These are phyloP conservation scores for Thalassoma bifasciatum DNA, from an alignment of 2,113 vertebrate genomes.

Conservation along the genomic window DNA sequence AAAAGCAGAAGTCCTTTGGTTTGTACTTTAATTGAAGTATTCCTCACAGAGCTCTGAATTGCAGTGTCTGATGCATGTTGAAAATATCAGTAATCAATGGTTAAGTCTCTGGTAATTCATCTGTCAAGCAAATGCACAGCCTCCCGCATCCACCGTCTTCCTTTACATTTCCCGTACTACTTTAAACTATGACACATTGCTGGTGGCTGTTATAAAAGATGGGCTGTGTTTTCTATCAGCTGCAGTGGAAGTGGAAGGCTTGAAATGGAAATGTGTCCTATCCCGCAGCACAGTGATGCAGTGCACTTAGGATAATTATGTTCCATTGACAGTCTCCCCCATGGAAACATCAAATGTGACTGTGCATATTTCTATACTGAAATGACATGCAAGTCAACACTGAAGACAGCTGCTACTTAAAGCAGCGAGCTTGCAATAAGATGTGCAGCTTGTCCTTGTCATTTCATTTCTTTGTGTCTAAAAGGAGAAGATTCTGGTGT, in stretches of 20 bases:
- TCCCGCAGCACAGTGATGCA: constrained; percentile 56
- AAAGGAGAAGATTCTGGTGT: neutral
- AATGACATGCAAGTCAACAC: neutral
- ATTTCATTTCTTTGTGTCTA: neutral
- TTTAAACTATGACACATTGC: constrained; percentile 29
- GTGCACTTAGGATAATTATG: constrained; percentile 64
- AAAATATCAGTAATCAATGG: neutral
- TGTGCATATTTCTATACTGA: constrained; percentile 22
- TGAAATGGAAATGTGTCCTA: constrained; percentile 43
- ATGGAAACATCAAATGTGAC: constrained; percentile 51
- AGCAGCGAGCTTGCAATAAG: neutral
- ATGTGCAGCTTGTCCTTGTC: neutral
- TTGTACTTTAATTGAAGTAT: neutral
- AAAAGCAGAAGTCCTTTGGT: neutral
- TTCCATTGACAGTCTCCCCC: constrained; percentile 37
- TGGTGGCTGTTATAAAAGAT: constrained; percentile 13
- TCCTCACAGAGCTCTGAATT: neutral
- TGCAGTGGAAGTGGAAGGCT: constrained; percentile 35
- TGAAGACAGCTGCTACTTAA: neutral
- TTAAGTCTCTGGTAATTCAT: neutral
- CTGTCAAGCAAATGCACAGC: neutral
- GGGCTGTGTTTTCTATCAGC: constrained; percentile 35
- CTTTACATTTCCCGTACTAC: constrained; percentile 4
- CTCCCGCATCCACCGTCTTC: constrained; percentile 1
- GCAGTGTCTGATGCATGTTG: neutral